A percentile compares a stretch with the other conserved stretches of the same genome.
Evolutionary conservation across 2,113 vertebrate species (phyloP).

Genomic region (Puma concolor): DNA sequence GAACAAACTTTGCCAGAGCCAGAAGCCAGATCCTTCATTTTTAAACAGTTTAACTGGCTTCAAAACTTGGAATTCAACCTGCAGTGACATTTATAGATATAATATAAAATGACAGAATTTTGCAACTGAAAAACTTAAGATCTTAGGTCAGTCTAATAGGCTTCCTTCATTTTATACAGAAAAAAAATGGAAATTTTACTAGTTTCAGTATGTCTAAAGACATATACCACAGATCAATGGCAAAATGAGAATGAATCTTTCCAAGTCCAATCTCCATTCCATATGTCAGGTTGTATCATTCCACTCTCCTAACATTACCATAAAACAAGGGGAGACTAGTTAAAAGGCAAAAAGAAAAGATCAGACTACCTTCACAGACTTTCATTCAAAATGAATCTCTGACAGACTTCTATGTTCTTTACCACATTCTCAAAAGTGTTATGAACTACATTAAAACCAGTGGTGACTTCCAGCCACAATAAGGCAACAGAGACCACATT

Average conservation of each 20-base stretch:
- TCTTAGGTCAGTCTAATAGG: not conserved
- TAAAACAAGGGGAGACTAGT: not conserved
- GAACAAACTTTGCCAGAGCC: not conserved
- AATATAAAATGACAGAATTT: not conserved
- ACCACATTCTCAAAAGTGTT: not conserved
- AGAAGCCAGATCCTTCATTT: constrained; percentile 26
- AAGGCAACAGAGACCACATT: not conserved
- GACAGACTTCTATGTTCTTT: not conserved
- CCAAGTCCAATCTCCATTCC: not conserved
- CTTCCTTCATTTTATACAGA: not conserved
- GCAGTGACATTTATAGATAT: not conserved
- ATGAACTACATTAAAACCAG: not conserved
- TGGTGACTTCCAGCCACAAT: not conserved
- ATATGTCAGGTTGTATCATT: not conserved
- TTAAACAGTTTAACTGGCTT: constrained; percentile 13
- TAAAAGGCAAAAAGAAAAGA: constrained; percentile 15
- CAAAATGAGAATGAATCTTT: not conserved
- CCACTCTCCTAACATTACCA: not conserved
- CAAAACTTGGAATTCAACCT: constrained; percentile 13
- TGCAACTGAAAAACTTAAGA: not conserved
- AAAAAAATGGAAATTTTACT: not conserved
- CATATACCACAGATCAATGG: not conserved
- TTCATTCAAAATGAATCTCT: not conserved
- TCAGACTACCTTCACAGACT: not conserved
- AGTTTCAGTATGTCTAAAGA: not conserved